Conservation (phyloP, 2,888 invertebrate species). For the Agrochola circellaris region DNA sequence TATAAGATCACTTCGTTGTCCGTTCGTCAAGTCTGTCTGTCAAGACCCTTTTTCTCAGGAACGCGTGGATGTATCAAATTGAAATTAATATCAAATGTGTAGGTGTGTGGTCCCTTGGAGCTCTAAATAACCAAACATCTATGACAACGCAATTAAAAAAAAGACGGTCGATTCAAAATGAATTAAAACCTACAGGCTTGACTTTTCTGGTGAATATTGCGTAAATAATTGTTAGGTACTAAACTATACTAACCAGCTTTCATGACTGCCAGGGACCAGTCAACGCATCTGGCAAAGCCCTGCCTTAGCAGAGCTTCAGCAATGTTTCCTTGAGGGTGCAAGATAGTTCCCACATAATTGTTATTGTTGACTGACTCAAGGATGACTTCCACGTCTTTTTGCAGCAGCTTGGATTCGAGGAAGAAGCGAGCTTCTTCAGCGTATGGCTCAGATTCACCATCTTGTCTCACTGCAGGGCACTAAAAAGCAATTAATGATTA, state of each 20-base stretch:
- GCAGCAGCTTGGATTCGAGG: constrained; percentile 97
- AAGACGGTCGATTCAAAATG: too few relatives aligned
- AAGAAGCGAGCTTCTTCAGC: constrained; percentile 98
- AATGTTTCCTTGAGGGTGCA: constrained; percentile 98
- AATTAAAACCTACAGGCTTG: too few relatives aligned
- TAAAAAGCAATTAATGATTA: constrained; percentile 70
- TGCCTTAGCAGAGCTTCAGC: constrained; percentile 97
- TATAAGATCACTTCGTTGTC: too few relatives aligned
- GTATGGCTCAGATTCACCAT: constrained; percentile 92
- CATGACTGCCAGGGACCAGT: constrained; percentile 88
- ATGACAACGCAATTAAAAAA: too few relatives aligned
- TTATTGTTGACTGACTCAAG: constrained; percentile 98
- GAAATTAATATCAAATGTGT: too few relatives aligned
- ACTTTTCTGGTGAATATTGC: background rate
- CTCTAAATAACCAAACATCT: too few relatives aligned
- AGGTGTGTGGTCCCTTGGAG: too few relatives aligned
- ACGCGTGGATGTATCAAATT: too few relatives aligned
- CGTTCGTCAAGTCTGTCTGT: too few relatives aligned
- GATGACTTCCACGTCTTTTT: constrained; percentile 96
- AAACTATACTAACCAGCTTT: constrained; percentile 80
- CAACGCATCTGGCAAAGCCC: constrained; percentile 96
- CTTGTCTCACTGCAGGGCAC: constrained; percentile 95
- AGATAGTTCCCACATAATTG: constrained; percentile 97
- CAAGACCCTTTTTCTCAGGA: too few relatives aligned
- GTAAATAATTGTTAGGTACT: background rate